These are phyloP conservation scores for Thryonomys swinderianus DNA, from an alignment of 2,113 vertebrate genomes.

Conservation along the genomic window DNA sequence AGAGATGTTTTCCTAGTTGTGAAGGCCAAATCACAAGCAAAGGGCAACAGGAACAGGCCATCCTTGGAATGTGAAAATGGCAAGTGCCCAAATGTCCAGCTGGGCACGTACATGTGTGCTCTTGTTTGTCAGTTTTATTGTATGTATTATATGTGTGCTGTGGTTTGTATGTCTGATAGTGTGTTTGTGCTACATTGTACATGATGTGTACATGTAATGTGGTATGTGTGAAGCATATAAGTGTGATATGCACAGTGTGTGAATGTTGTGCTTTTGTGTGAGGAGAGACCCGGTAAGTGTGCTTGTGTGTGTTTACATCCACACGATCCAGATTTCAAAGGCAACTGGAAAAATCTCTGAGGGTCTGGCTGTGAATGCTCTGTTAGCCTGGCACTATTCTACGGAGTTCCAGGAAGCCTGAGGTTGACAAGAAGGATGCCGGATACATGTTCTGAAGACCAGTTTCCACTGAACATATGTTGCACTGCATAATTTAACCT, in stretches of 20 bases:
- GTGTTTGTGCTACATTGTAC: background rate
- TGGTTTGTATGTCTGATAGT: background rate
- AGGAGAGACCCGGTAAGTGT: background rate
- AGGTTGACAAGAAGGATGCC: background rate
- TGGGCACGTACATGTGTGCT: background rate
- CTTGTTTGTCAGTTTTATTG: background rate
- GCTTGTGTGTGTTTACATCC: background rate
- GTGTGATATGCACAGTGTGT: background rate
- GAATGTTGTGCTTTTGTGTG: background rate
- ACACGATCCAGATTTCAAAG: background rate
- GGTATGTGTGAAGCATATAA: background rate
- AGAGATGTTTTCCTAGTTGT: background rate
- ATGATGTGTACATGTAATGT: background rate
- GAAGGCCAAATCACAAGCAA: constrained; percentile 30
- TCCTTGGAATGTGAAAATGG: constrained; percentile 57
- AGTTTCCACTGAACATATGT: background rate
- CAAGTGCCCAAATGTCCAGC: background rate
- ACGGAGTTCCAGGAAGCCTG: background rate
- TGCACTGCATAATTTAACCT: background rate
- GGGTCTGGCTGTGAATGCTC: background rate
- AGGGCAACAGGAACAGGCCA: background rate
- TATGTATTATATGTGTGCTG: background rate
- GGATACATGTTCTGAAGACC: background rate
- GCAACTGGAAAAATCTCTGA: background rate
- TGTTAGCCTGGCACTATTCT: background rate